phyloP scores from a whole-genome alignment of 2,113 vertebrate genomes.

The Perca schrenkii region DNA sequence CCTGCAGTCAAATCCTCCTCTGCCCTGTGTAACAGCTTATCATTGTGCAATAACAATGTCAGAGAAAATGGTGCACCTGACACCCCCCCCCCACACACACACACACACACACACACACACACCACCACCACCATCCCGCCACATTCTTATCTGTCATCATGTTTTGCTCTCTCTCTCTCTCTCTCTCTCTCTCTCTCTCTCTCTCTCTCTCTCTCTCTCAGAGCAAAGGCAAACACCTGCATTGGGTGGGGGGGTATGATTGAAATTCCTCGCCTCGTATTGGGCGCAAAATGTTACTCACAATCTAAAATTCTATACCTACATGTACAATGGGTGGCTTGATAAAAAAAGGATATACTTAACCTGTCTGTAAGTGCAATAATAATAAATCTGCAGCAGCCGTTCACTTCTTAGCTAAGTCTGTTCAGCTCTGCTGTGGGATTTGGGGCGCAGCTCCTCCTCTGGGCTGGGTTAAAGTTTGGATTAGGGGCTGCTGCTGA shows the following conservation, averaged over 20 bases:
- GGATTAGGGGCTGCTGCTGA: constrained; percentile 72
- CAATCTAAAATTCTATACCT: constrained; percentile 1
- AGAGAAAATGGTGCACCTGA: constrained; percentile 65
- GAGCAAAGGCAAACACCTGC: constrained; percentile 31
- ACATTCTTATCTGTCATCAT: constrained; percentile 54
- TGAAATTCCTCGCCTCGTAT: constrained; percentile 12
- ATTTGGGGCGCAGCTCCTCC: constrained; percentile 65
- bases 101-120: too few relatives aligned
- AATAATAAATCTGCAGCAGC: constrained; percentile 54
- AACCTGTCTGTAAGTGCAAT: constrained; percentile 54
- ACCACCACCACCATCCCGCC: constrained; percentile 11
- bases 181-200: neutral
- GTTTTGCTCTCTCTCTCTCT: constrained; percentile 20
- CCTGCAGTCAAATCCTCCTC: constrained; percentile 59
- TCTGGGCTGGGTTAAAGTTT: constrained; percentile 73
- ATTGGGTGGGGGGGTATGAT: neutral
- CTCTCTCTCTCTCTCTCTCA: neutral
- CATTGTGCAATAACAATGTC: constrained; percentile 74
- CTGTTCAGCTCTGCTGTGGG: constrained; percentile 61
- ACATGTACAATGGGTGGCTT: constrained; percentile 18
- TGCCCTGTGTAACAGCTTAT: constrained; percentile 66
- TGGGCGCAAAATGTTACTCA: constrained; percentile 6
- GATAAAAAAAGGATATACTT: constrained; percentile 61
- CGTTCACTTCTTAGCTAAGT: constrained; percentile 26
- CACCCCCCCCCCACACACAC: constrained; percentile 26